A percentile compares a stretch with the other conserved stretches of the same genome.
phyloP scores from a whole-genome alignment of 2,888 invertebrate genomes.

The Drosophila mettleri region DNA sequence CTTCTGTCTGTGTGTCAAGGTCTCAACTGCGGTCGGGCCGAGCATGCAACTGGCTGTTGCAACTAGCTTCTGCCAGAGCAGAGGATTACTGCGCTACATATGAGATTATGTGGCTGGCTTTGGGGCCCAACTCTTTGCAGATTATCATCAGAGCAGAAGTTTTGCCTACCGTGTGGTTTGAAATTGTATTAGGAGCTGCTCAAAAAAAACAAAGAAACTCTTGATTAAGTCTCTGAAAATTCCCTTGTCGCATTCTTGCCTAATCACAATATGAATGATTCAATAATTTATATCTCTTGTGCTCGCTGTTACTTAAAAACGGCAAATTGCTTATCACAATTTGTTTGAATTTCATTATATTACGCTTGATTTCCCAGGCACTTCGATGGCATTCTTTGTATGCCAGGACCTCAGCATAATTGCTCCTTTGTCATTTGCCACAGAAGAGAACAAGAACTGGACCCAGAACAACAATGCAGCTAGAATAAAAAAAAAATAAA shows the following conservation, averaged over 20 bases:
- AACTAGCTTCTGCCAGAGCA: conserved; percentile 26
- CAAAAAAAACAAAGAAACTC: background rate
- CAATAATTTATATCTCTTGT: background rate
- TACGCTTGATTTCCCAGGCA: conserved; percentile 66
- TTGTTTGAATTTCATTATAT: conserved; percentile 61
- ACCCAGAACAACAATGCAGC: conserved; percentile 23
- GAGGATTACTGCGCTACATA: conserved; percentile 35
- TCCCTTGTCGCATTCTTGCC: conserved; percentile 6
- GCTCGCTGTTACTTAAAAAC: conserved; percentile 20
- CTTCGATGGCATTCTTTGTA: conserved; percentile 37
- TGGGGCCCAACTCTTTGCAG: conserved; percentile 25
- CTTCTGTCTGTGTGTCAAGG: conserved; percentile 47
- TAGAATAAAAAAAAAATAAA: conserved; percentile 21
- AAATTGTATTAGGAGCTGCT: background rate
- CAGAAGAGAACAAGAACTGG: background rate
- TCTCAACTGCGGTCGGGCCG: conserved; percentile 37
- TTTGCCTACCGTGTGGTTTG: background rate
- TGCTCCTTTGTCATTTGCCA: conserved; percentile 77
- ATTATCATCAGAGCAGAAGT: conserved; percentile 6
- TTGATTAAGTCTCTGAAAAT: background rate
- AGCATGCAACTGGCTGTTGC: conserved; percentile 10
- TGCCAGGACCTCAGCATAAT: conserved; percentile 59
- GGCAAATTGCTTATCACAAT: conserved; percentile 63
- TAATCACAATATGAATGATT: too few relatives aligned
- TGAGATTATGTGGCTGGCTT: conserved; percentile 49